Base-by-base conservation (phyloP, 2,888 invertebrate genomes). In the Clistopyga incitator region DNA sequence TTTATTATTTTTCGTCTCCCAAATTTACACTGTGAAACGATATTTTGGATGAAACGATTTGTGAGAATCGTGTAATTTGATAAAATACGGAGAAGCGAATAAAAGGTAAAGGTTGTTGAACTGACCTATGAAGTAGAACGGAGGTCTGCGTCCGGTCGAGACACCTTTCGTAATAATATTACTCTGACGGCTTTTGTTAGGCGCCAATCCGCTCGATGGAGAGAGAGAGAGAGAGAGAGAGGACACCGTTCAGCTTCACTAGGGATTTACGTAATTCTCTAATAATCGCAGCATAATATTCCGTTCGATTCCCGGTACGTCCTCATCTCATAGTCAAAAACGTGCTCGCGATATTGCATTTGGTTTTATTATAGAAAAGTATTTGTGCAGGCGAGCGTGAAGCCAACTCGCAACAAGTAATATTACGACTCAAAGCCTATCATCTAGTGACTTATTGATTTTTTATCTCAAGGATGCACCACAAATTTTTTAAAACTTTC, bases 251-350 rank as follows among this genome's bases (percentile, higher is more conserved):
- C 23, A 25, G 70, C 45, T 15, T 71, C 29, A 6, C 61, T 70
- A 61, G n/a, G 68, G 67, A 80, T 80, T 80, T 75, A 80, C 80
- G 80, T 75, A 80, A 80, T 75, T 75, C 80, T 34, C 80, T 61
- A 61, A 61, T 25, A 18, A 75, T 45, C 34, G 42, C 42, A 61
- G 52, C 61, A 75, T 59, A 61, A 68, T 70, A 75, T 80, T 68
- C 42, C 68, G 61, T 61, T 75, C 59, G 52, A 59, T 75, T 59
- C 29, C 45, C 52, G 68, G 34, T 23, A n/a, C 47, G 68, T 70
- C 42, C 23, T 52, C 47, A 50, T 74, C 20, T 23, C 6, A 2
- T 18, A 54, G 34, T 56, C 34, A 61, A 75, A 50, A 20, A 45
- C 72, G 45, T 59, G 13, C 20, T 50, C 34, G 20, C 59, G 56